Evolutionary conservation across 2,797 vertebrate genomes (phyloP).

Genomic region (Moxostoma hubbsi): DNA sequence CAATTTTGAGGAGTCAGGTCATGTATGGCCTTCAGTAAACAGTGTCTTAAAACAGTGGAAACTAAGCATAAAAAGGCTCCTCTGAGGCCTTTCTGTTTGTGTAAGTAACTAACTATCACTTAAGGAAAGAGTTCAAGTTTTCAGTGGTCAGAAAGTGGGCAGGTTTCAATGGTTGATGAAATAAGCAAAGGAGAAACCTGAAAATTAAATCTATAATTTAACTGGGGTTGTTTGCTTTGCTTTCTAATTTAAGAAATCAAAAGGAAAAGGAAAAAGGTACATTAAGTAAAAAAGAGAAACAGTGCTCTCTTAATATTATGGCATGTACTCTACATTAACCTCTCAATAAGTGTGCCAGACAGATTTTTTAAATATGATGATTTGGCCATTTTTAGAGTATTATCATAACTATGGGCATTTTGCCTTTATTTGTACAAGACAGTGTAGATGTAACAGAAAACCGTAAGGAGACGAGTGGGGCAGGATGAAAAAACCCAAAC

Average conservation of each 20-base stretch:
- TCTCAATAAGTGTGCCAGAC: too few relatives aligned
- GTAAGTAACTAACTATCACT: neutral
- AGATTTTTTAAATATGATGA: too few relatives aligned
- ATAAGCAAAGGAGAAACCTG: conserved; percentile 9
- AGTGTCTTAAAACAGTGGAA: neutral
- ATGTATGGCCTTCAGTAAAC: neutral
- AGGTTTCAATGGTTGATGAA: conserved; percentile 3
- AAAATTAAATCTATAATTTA: neutral
- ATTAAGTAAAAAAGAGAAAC: neutral
- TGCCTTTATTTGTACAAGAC: too few relatives aligned
- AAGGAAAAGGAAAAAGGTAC: neutral
- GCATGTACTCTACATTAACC: too few relatives aligned
- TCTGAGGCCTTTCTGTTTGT: neutral
- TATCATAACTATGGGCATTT: too few relatives aligned
- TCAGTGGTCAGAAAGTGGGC: neutral
- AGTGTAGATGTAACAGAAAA: too few relatives aligned
- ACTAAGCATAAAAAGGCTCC: neutral
- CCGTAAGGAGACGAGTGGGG: too few relatives aligned
- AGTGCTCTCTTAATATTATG: too few relatives aligned
- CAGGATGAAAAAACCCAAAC: too few relatives aligned
- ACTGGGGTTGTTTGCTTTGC: neutral
- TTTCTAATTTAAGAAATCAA: conserved; percentile 4
- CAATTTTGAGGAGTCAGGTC: neutral
- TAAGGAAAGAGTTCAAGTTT: neutral
- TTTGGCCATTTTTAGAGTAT: too few relatives aligned